These are phyloP conservation scores for Epinephelus cyanopodus DNA, from an alignment of 2,113 vertebrate genomes.

Conservation along the genomic window DNA sequence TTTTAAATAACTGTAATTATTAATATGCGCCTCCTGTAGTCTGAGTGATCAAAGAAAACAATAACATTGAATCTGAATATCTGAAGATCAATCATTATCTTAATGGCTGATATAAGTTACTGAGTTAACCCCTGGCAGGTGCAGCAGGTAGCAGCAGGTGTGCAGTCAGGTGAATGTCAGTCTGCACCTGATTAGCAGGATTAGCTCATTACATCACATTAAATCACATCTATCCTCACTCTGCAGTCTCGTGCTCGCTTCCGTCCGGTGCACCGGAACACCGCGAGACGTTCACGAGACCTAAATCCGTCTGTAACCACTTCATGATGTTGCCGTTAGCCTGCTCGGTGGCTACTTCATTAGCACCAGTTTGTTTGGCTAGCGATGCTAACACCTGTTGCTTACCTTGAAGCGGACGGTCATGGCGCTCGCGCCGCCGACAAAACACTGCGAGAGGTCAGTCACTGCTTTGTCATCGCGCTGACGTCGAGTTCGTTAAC, in stretches of 20 bases:
- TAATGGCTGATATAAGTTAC: too few species aligned
- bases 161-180: not conserved
- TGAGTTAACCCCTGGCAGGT: not conserved
- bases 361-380: constrained; percentile 7
- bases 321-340: accelerated
- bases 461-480: not conserved
- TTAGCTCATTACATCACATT: constrained; percentile 45
- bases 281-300: accelerated
- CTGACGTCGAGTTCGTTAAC: not conserved
- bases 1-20: too few species aligned
- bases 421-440: constrained; percentile 50
- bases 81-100: too few species aligned
- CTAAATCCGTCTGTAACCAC: not conserved
- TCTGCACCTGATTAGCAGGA: constrained; percentile 26
- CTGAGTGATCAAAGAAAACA: too few species aligned
- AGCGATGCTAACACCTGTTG: constrained; percentile 49
- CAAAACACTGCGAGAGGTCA: not conserved
- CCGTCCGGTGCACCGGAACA: not conserved
- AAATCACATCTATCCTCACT: constrained; percentile 26
- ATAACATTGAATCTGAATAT: too few species aligned
- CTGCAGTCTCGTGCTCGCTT: not conserved
- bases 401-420: constrained; percentile 74
- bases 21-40: too few species aligned
- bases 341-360: not conserved
- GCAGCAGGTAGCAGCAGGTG: too few species aligned